phyloP scores from a whole-genome alignment of 2,888 invertebrate species.

The Mongoloraphidia duomilia region DNA sequence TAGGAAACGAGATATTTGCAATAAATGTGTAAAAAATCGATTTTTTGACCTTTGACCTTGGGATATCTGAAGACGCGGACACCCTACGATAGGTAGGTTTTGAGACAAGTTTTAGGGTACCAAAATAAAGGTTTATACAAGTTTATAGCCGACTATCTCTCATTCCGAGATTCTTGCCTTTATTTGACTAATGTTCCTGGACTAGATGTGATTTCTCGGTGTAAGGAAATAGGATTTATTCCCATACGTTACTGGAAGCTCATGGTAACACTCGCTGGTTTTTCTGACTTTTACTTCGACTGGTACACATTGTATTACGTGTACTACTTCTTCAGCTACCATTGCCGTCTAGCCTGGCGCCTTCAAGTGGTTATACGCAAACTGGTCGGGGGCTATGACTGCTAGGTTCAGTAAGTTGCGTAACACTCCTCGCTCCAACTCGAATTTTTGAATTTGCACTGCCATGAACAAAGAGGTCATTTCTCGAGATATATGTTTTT shows the following conservation, averaged over 20 bases:
- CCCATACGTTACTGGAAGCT: slow-evolving; percentile 14
- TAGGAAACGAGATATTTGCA: too few relatives aligned
- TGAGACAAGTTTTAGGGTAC: too few relatives aligned
- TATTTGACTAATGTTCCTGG: too few relatives aligned
- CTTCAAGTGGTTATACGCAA: neutral
- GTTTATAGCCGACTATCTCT: too few relatives aligned
- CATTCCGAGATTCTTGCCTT: too few relatives aligned
- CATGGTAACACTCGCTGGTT: slow-evolving; percentile 14
- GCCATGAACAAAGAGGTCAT: neutral
- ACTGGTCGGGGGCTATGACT: neutral
- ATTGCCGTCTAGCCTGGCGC: neutral
- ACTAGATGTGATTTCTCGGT: slow-evolving; percentile 13
- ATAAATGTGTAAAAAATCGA: too few relatives aligned
- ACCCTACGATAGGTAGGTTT: too few relatives aligned
- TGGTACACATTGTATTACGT: slow-evolving; percentile 18
- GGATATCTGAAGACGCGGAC: too few relatives aligned
- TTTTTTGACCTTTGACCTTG: too few relatives aligned
- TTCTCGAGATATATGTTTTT: neutral
- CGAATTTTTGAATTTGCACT: neutral
- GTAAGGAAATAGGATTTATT: slow-evolving; percentile 15
- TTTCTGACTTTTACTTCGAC: slow-evolving; percentile 11
- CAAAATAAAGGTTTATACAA: too few relatives aligned
- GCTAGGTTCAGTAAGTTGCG: neutral
- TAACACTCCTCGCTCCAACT: neutral
- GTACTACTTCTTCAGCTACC: too few relatives aligned